Conservation (phyloP, 2,888 invertebrate species). For the Callyntrura sp. region DNA sequence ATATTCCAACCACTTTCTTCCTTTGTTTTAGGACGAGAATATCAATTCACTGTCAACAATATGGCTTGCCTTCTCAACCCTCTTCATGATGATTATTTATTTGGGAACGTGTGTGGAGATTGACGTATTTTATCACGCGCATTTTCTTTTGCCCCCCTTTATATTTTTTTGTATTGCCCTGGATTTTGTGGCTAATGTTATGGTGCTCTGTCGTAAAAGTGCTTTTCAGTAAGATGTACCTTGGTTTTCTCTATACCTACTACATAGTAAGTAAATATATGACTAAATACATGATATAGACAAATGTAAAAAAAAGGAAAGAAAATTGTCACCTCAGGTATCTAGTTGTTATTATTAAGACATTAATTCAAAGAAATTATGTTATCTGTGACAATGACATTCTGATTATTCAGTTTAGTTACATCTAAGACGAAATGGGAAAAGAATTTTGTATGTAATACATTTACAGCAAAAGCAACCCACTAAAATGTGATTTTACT, state of each 20-base stretch:
- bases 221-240: conserved; percentile 51
- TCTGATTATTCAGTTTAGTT: too few relatives aligned
- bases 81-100: conserved; percentile 71
- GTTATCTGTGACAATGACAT: neutral
- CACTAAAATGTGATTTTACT: too few relatives aligned
- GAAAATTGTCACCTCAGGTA: too few relatives aligned
- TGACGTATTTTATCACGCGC: conserved; percentile 61
- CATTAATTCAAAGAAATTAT: neutral
- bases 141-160: conserved; percentile 51
- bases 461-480: too few relatives aligned
- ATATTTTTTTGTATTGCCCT: conserved; percentile 64
- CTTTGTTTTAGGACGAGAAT: conserved; percentile 60
- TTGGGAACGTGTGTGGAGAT: conserved; percentile 66
- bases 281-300: too few relatives aligned
- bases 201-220: conserved; percentile 66
- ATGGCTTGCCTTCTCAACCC: conserved; percentile 68
- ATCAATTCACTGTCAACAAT: conserved; percentile 64
- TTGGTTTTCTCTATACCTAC: too few relatives aligned
- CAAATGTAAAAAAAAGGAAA: too few relatives aligned
- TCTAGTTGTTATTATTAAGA: too few relatives aligned
- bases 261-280: too few relatives aligned
- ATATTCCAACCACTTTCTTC: neutral
- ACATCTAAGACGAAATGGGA: too few relatives aligned
- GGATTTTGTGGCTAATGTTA: conserved; percentile 65
- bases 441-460: too few relatives aligned